A percentile compares a stretch with the other conserved stretches of the same genome.
phyloP scores from a whole-genome alignment of 2,888 invertebrate species.

The Priapulus caudatus region DNA sequence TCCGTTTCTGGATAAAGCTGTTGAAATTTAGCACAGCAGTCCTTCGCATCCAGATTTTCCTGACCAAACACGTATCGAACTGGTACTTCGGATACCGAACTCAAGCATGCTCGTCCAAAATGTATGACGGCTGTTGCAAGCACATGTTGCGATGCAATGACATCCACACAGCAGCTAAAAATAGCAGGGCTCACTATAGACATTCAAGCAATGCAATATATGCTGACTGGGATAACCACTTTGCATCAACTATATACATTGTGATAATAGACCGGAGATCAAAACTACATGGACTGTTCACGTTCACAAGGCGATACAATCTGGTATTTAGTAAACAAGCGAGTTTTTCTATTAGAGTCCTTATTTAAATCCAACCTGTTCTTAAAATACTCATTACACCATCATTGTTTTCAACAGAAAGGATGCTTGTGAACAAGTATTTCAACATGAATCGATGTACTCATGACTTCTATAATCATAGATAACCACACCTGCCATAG shows the following conservation, averaged over 20 bases:
- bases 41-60: slow-evolving; percentile 44
- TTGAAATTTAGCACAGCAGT: slow-evolving; percentile 29
- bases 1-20: slow-evolving; percentile 23
- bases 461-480: too few species aligned
- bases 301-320: too few species aligned
- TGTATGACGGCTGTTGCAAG: slow-evolving; percentile 74
- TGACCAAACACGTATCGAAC: slow-evolving; percentile 45
- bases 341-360: too few species aligned
- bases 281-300: not conserved
- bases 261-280: not conserved
- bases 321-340: too few species aligned
- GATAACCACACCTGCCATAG: slow-evolving; percentile 40
- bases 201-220: not conserved
- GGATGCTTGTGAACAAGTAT: too few species aligned
- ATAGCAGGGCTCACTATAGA: too few species aligned
- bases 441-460: too few species aligned
- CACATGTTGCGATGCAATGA: slow-evolving; percentile 76
- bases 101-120: slow-evolving; percentile 78
- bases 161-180: slow-evolving; percentile 73
- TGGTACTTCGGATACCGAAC: slow-evolving; percentile 57
- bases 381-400: too few species aligned
- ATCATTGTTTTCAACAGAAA: too few species aligned
- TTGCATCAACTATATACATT: slow-evolving; percentile 6
- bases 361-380: too few species aligned
- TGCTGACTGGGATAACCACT: not conserved